Base-by-base conservation (phyloP, 2,888 invertebrate genomes). In the Himalopsyche japonica region DNA sequence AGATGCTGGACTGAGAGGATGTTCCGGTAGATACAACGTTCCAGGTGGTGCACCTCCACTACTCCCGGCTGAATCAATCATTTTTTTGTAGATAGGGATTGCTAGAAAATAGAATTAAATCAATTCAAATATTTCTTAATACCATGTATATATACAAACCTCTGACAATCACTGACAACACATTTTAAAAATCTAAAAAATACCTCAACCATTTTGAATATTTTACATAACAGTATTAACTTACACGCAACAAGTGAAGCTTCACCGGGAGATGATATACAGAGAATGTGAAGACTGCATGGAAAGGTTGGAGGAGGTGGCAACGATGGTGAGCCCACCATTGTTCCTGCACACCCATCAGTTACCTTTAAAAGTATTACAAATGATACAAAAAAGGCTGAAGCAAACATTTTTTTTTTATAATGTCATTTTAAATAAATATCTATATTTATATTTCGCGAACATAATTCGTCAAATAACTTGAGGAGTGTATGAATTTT, bases 221-320 rank as follows among this genome's bases (percentile, higher is more conserved):
- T 12, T 43, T 15, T 10, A 70, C 70, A 12, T 18, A 12, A 30
- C 20, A 64, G 34, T 15, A 80, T 79, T n/a, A n/a, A 87, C 88
- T 87, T 88, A 90, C 91, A 89, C 88, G 91, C 90, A 7, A 90
- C 89, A 83, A 93, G 90, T 87, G 93, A 93, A 3, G 92, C 89
- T 89, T 96, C 96, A 88, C 93, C 93, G 76, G 94, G 93, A 1
- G 94, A 91, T 0, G 95, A 94, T 86, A 96, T 90, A 77, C 95
- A 95, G n/a, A 96, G 90, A 12, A 96, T 91, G 88, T 95, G 96
- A 87, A 98, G 92, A 90, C 96, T 97, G 80, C 95, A 95, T 15
- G 96, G 96, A 96, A 97, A 12, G 96, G 92, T 88, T 96, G 96
- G 7, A 96, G 97, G 47, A 97, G 89, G 43, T 97, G 97, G 87